These are phyloP conservation scores for Acrobasis suavella DNA, from an alignment of 2,888 invertebrate genomes.

Conservation along the genomic window DNA sequence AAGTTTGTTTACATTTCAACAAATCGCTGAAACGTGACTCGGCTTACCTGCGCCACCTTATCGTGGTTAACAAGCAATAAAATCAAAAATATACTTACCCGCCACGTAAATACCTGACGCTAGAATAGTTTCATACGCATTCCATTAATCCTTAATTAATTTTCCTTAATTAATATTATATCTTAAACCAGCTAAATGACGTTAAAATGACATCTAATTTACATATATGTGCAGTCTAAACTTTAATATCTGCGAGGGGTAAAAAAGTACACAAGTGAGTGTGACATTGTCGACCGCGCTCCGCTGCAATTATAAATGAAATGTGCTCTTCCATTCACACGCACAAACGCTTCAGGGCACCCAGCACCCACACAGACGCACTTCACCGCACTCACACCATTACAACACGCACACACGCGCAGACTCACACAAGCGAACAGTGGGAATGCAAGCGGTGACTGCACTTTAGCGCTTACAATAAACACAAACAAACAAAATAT, in stretches of 20 bases:
- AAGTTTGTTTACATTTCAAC: conserved; percentile 80
- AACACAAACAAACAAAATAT: conserved; percentile 81
- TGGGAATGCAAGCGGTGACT: conserved; percentile 82
- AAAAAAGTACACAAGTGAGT: conserved; percentile 63
- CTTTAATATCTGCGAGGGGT: conserved; percentile 47
- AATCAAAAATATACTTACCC: conserved; percentile 60
- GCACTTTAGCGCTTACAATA: conserved; percentile 80
- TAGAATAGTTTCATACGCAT: conserved; percentile 13
- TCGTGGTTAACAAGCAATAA: conserved; percentile 74
- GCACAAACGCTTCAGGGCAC: conserved; percentile 77
- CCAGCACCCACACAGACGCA: conserved; percentile 57
- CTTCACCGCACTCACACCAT: conserved; percentile 59
- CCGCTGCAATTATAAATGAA: conserved; percentile 81
- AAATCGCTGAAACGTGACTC: conserved; percentile 77
- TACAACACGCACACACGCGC: conserved; percentile 50
- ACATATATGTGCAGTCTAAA: conserved; percentile 2
- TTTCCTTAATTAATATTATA: neutral
- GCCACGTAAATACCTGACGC: conserved; percentile 44
- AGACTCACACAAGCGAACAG: conserved; percentile 61
- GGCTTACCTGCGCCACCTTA: conserved; percentile 71
- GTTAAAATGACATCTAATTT: neutral
- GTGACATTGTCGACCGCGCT: conserved; percentile 77
- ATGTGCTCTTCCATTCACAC: conserved; percentile 82
- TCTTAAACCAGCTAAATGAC: neutral
- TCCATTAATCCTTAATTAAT: conserved; percentile 24